A percentile compares a stretch with the other conserved stretches of the same genome.
These are phyloP conservation scores for Mallotus villosus DNA, from an alignment of 2,797 vertebrate genomes.

Conservation along the genomic window DNA sequence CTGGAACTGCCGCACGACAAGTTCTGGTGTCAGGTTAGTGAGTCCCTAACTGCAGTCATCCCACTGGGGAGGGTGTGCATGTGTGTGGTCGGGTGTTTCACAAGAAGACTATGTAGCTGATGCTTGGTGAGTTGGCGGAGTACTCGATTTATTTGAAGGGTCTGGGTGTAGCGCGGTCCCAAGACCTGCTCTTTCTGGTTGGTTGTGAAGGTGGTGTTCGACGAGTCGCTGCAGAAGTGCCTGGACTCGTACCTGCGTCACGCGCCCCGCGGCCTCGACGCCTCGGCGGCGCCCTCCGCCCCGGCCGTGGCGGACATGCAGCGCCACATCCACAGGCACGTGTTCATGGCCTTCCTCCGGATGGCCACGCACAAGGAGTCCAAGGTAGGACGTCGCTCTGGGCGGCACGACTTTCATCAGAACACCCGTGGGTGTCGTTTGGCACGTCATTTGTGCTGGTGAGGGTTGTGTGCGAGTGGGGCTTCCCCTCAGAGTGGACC, in stretches of 20 bases:
- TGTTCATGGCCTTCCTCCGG: constrained; percentile 92
- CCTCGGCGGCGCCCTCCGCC: too few relatives aligned
- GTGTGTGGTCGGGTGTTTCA: too few relatives aligned
- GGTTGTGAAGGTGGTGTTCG: constrained; percentile 85
- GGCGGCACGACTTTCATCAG: not conserved
- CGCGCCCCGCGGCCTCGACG: constrained; percentile 84
- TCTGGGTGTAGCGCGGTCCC: too few relatives aligned
- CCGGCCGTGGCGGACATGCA: constrained; percentile 78
- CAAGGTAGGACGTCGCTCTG: constrained; percentile 76
- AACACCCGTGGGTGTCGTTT: not conserved
- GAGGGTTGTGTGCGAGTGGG: too few relatives aligned
- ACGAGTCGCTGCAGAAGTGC: constrained; percentile 90
- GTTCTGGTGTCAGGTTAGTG: constrained; percentile 98
- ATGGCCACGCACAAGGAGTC: constrained; percentile 98
- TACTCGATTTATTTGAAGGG: too few relatives aligned
- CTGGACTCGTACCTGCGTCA: constrained; percentile 88
- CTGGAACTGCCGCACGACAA: constrained; percentile 90
- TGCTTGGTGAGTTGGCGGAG: too few relatives aligned
- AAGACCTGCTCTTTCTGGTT: too few relatives aligned
- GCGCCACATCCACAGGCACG: constrained; percentile 75
- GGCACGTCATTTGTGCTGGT: too few relatives aligned
- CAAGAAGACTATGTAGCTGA: too few relatives aligned
- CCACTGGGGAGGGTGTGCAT: too few relatives aligned
- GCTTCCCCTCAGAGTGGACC: too few relatives aligned
- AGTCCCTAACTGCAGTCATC: constrained; percentile 9